Percentiles rank a stretch among this genome's conserved stretches.
These are phyloP conservation scores for Martes martes DNA, from an alignment of 2,113 vertebrate genomes.

Conservation along the genomic window DNA sequence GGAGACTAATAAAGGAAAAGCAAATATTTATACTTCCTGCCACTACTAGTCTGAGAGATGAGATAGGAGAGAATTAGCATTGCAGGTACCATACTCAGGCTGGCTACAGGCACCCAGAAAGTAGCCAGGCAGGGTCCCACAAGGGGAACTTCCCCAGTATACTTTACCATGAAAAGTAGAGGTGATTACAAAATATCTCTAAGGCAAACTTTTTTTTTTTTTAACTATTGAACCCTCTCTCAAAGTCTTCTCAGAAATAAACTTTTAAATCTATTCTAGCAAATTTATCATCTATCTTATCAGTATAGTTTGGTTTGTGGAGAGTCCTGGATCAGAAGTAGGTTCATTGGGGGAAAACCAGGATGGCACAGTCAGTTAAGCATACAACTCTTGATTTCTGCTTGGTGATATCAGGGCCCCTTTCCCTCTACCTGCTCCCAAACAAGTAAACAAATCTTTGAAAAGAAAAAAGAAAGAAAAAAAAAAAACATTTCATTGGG, in stretches of 20 bases:
- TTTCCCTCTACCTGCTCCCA: background rate
- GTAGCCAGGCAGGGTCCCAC: background rate
- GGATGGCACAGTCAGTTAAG: background rate
- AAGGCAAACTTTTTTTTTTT: background rate
- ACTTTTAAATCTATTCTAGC: background rate
- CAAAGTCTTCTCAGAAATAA: background rate
- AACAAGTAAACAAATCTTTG: background rate
- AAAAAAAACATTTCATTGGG: background rate
- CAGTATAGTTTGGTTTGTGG: background rate
- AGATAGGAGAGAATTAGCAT: background rate
- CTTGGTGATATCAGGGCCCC: background rate
- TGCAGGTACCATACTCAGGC: background rate
- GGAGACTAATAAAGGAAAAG: background rate
- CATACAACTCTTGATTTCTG: background rate
- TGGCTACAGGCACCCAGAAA: background rate
- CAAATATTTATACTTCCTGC: background rate
- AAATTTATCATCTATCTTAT: background rate
- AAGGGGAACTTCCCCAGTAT: background rate
- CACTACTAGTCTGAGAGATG: background rate
- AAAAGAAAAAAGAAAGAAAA: background rate
- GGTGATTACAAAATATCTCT: background rate
- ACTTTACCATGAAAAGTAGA: background rate
- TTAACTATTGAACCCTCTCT: background rate
- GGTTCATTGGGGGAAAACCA: background rate
- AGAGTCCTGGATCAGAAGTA: background rate